Conservation (phyloP, 2,113 vertebrate genomes). For the Lepus americanus region DNA sequence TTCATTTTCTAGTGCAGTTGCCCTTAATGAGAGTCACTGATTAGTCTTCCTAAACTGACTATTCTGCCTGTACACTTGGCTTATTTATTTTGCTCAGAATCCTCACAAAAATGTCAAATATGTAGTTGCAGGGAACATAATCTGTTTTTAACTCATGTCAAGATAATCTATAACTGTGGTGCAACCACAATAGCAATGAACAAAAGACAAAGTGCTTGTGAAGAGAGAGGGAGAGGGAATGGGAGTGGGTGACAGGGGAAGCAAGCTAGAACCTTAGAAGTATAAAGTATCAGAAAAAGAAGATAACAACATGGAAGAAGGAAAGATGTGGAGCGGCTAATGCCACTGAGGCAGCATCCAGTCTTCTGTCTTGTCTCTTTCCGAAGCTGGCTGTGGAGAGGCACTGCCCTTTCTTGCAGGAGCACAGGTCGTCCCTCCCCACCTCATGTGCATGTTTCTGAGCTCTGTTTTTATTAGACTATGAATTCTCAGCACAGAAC, state of each 20-base stretch:
- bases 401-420: neutral
- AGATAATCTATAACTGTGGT: neutral
- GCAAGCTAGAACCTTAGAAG: neutral
- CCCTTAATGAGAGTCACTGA: neutral
- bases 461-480: neutral
- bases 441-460: neutral
- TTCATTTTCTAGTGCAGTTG: neutral
- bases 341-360: neutral
- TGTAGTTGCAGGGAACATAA: neutral
- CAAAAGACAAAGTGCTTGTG: neutral
- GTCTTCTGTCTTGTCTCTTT: neutral
- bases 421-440: neutral
- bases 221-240: too few species aligned
- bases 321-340: neutral
- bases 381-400: neutral
- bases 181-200: neutral
- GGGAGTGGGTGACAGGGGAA: too few species aligned
- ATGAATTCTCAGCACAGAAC: neutral
- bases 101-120: neutral
- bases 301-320: neutral
- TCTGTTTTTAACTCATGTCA: constrained; percentile 39
- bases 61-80: neutral
- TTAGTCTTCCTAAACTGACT: neutral
- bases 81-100: neutral
- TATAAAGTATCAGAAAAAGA: neutral